A percentile compares a stretch with the other conserved stretches of the same genome.
These are phyloP conservation scores for Nicator chloris DNA, from an alignment of 2,113 vertebrate species.

Conservation along the genomic window DNA sequence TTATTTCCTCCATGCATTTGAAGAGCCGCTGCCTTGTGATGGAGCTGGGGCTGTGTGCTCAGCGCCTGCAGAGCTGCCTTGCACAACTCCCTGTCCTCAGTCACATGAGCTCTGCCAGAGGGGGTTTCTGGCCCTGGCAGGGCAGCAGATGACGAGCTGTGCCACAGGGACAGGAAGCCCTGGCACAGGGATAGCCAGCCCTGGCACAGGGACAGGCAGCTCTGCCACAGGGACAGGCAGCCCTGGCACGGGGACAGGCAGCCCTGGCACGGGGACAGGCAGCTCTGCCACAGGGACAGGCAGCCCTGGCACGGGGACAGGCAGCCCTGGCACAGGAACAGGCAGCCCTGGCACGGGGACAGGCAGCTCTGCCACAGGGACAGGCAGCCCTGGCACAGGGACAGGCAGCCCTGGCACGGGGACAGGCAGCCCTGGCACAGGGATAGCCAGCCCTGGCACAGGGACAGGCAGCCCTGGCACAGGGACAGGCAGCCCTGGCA, in stretches of 20 bases:
- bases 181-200: background rate
- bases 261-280: too few relatives aligned
- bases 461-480: too few relatives aligned
- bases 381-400: too few relatives aligned
- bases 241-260: too few relatives aligned
- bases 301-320: too few relatives aligned
- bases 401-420: too few relatives aligned
- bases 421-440: background rate
- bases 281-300: too few relatives aligned
- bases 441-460: background rate
- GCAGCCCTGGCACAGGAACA: too few relatives aligned
- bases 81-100: background rate
- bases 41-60: background rate
- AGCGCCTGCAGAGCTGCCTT: background rate
- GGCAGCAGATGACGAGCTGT: background rate
- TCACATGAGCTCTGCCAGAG: background rate
- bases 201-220: too few relatives aligned
- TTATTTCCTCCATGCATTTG: background rate
- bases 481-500: too few relatives aligned
- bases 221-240: too few relatives aligned
- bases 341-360: too few relatives aligned
- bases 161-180: background rate
- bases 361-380: background rate
- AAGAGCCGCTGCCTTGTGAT: accelerated
- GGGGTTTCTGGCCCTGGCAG: background rate